Evolutionary conservation across 1,140 invertebrate genomes (phyloP).

Genomic region (Cryptotermes secundus): DNA sequence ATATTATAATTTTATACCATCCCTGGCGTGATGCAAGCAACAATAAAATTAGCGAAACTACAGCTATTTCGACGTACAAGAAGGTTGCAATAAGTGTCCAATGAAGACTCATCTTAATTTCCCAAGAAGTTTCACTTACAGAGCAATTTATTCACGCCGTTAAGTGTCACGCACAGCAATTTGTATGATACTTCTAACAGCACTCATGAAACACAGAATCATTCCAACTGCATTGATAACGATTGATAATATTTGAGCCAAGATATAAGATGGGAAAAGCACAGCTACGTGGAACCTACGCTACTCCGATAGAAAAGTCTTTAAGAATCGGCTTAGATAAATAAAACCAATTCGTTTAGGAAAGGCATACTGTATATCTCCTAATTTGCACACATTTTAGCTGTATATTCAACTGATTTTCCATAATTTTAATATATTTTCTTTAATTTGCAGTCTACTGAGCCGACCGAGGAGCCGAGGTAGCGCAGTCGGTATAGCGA

Average conservation of each 20-base stretch:
- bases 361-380: too few relatives aligned
- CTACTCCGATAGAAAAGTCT: too few relatives aligned
- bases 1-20: constrained; percentile 95
- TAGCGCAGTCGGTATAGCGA: too few relatives aligned
- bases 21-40: constrained; percentile 81
- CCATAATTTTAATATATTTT: too few relatives aligned
- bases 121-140: neutral
- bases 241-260: neutral
- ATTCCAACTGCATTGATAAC: neutral
- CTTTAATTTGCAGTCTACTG: too few relatives aligned
- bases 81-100: constrained; percentile 93
- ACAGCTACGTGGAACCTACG: too few relatives aligned
- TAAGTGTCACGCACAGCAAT: neutral
- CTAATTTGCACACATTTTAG: too few relatives aligned
- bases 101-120: constrained; percentile 85
- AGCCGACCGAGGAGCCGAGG: too few relatives aligned
- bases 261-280: neutral
- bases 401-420: too few relatives aligned
- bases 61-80: constrained; percentile 83
- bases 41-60: constrained; percentile 83
- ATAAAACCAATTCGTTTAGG: too few relatives aligned
- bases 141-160: neutral
- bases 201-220: neutral
- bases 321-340: too few relatives aligned
- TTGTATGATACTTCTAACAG: neutral